Base-by-base conservation (phyloP, 2,797 vertebrate genomes). In the Rhodeus uyekii region DNA sequence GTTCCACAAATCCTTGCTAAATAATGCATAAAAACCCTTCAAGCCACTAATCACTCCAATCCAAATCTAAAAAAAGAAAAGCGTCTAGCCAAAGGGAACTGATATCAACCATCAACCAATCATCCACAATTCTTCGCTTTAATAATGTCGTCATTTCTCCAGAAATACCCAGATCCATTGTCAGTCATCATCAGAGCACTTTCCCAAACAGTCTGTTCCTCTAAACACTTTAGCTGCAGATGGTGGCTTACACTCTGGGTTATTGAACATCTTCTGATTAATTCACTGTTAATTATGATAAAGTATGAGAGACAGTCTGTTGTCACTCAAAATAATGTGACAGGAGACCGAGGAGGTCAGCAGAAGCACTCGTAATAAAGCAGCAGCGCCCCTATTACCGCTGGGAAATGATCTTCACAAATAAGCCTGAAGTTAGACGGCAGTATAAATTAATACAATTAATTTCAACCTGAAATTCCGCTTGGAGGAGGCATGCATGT, bases 271-370 rank as follows among this genome's bases (percentile, higher is more conserved):
- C 79, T 67, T 79, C 74, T 73, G 55, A 85, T 84, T 84, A 86
- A 84, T 86, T 78, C 55, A 63, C 48, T 77, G 68, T 79, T 85
- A 88, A 88, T 87, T 63, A 84, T 18, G 9, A 60, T 73, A 65
- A 88, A 83, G 82, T 85, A 71, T 65, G 50, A 46, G 53, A 72
- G 82, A 73, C 82, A 46, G 58, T 72, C 71, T 79, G 76, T 71
- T 87, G 84, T 81, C 86, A 86, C 44, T 89, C 80, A 86, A 83
- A 76, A 82, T 80, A 55, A 82, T 60, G 81, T 82, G 73, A 82
- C 64, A 46, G 82, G 61, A 76, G 71, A 80, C 60, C 50, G 14
- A 68, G 24, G 79, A 65, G 81, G 81, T 82, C 81, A 82, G 63
- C 71, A 55, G 60, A 53, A 75, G 60, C 55, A 48, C 73, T 81